Conservation (phyloP, 1,140 invertebrate genomes). For the Drosophila pectinifera region DNA sequence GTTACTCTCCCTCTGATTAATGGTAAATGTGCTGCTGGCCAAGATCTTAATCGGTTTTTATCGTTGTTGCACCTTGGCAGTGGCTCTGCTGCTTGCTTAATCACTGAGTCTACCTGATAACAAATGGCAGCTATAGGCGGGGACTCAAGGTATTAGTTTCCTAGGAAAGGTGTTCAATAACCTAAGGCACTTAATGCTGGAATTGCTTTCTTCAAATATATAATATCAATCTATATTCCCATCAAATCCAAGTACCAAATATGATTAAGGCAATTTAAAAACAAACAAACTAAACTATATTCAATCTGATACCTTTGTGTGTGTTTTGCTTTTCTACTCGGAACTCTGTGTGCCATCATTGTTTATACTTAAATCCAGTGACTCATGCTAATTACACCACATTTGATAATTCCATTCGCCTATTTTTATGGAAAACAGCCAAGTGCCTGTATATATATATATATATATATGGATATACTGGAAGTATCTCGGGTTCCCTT, state of each 20-base stretch:
- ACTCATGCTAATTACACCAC: constrained; percentile 27
- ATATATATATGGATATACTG: neutral
- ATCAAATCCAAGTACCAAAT: neutral
- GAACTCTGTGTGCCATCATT: neutral
- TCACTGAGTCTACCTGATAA: constrained; percentile 12
- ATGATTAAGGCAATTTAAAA: neutral
- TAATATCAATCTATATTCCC: no score
- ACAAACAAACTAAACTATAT: no score
- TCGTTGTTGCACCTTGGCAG: constrained; percentile 8
- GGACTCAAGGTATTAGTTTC: neutral
- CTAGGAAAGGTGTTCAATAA: neutral
- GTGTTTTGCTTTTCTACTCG: neutral
- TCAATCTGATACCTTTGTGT: no score
- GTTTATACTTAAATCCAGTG: constrained; percentile 2
- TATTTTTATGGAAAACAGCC: neutral
- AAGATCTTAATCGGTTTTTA: constrained; percentile 28
- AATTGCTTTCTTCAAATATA: no score
- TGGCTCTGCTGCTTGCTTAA: constrained; percentile 1
- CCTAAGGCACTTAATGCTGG: no score
- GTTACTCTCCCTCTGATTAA: constrained; percentile 20
- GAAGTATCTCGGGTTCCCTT: constrained; percentile 1
- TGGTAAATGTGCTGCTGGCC: constrained; percentile 1
- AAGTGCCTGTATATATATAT: neutral
- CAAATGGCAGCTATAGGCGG: constrained; percentile 1
- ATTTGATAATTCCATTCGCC: constrained; percentile 21